Conservation (phyloP, 2,797 vertebrate genomes). For the Mus minutoides region DNA sequence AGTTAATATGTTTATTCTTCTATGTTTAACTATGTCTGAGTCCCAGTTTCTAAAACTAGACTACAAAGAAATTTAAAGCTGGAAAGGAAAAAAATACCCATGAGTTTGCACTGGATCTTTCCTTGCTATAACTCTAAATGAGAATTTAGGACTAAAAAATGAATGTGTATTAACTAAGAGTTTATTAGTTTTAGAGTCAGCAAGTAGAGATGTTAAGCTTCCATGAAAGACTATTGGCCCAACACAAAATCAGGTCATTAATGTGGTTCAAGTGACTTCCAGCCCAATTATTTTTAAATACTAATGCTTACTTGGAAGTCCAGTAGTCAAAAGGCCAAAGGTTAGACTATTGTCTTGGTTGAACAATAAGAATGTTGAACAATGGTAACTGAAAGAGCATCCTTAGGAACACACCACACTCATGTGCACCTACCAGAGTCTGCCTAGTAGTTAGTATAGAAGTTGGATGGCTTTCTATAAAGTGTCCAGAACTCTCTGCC, state of each 20-base stretch:
- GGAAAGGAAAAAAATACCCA: background rate
- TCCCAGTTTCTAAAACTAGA: background rate
- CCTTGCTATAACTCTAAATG: background rate
- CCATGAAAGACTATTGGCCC: background rate
- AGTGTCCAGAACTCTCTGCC: background rate
- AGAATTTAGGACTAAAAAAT: background rate
- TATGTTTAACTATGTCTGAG: background rate
- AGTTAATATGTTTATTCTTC: background rate
- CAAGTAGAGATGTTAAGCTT: background rate
- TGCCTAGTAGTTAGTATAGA: background rate
- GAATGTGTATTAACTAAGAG: background rate
- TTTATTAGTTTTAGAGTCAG: background rate
- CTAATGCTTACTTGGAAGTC: background rate
- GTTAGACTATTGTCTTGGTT: background rate
- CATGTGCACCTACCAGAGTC: background rate
- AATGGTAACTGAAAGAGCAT: background rate
- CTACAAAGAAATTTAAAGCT: background rate
- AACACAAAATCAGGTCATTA: background rate
- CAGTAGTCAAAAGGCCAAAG: background rate
- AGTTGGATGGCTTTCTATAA: background rate
- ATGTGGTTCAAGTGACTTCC: background rate
- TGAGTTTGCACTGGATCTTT: background rate
- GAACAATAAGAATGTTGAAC: background rate
- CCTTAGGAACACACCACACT: background rate
- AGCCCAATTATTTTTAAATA: background rate